Percentiles rank a stretch among this genome's conserved stretches.
Evolutionary conservation across 2,113 vertebrate genomes (phyloP).

Genomic region (Himantopus leucocephalus): DNA sequence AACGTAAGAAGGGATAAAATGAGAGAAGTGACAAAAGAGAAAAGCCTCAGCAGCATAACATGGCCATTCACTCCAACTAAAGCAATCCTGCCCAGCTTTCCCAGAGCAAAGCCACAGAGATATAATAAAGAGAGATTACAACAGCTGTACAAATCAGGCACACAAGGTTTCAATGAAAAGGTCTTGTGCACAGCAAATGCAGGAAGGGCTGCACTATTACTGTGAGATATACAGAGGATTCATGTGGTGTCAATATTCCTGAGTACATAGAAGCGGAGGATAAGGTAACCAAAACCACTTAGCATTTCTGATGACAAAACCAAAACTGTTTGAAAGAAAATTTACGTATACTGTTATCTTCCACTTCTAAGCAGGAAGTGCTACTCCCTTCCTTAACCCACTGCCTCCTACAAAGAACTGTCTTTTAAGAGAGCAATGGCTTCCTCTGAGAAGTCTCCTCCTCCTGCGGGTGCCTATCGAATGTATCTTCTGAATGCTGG

Average conservation of each 20-base stretch:
- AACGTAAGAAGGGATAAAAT: background rate
- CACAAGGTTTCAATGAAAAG: background rate
- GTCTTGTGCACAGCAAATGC: background rate
- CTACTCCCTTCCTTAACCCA: background rate
- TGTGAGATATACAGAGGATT: background rate
- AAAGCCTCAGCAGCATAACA: background rate
- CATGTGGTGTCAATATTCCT: background rate
- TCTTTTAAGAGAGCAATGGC: background rate
- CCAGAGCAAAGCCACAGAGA: background rate
- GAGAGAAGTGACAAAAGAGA: background rate
- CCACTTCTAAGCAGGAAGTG: background rate
- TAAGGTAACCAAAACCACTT: background rate
- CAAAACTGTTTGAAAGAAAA: background rate
- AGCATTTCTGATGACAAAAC: background rate
- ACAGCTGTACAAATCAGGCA: background rate
- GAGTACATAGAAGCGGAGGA: background rate
- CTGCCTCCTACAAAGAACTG: background rate
- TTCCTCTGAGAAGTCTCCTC: background rate
- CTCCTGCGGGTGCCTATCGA: background rate
- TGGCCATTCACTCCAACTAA: background rate
- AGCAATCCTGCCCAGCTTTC: background rate
- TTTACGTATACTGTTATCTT: background rate
- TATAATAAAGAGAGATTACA: background rate
- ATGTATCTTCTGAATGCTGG: background rate
- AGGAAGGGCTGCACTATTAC: background rate